Base-by-base conservation (phyloP, 2,888 invertebrate species). In the Phaonia tiefii region DNA sequence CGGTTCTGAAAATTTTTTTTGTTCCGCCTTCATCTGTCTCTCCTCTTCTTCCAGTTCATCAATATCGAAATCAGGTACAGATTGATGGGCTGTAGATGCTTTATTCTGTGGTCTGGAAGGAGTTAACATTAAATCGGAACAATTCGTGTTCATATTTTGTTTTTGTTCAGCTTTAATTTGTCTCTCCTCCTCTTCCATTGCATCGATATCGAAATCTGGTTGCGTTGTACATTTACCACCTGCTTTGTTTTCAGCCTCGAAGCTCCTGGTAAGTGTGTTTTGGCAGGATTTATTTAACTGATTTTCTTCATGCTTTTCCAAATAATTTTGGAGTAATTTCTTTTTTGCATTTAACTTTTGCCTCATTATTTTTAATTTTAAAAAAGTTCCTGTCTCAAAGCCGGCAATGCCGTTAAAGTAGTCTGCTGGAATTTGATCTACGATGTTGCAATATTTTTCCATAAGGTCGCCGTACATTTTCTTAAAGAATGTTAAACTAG, bases 371-470 rank as follows among this genome's bases (percentile, higher is more conserved):
- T 93, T 93, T 7, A 94, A 89, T 86, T 92, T 92, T 0, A 91
- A 89, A 86, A 93, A 94, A 7, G 92, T 91, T 51, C 90, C 91
- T 20, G 89, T 88, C 84, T 94, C 92, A 86, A 94, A 94, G 0
- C 93, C 93, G 1, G 93, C 93, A 70, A 94, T 92, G 82, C 92
- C 92, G 84, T 92, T 91, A 82, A 94, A 92, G 49, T 93, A 92
- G 81, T 92, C 91, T 13, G 92, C 89, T 1, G 95, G 95, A 84
- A 95, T 93, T 89, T 92, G 92, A 84, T 93, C 93, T 83, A 95
- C 92, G 0, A 94, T 93, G 22, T 89, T 90, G 80, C 92, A 92
- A 85, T 93, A 93, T 89, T 93, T 94, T 85, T 95, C 94, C 85
- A 94, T 89, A 46, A 95, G 87, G 85, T 94, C 92, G 82, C 92